Conservation (phyloP, 1,140 invertebrate species). For the Tetramorium alpestre region DNA sequence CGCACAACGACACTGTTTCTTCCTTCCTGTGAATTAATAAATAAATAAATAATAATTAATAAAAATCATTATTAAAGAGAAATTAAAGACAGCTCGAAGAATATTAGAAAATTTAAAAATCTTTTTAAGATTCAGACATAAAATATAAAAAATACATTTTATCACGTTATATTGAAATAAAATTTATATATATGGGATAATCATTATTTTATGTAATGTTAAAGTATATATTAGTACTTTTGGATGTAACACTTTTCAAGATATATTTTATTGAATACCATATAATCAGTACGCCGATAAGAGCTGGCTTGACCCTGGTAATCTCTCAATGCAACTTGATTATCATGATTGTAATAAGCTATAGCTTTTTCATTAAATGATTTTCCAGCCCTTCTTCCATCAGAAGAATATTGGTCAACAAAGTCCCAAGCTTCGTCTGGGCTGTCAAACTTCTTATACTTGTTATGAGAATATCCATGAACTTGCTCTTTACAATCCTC, state of each 20-base stretch:
- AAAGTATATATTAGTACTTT: neutral
- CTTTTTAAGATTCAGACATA: neutral
- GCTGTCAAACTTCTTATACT: neutral
- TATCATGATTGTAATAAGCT: neutral
- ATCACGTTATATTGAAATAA: too few species aligned
- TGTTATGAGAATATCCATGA: neutral
- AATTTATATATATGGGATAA: too few species aligned
- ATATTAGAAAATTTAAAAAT: neutral
- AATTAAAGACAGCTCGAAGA: neutral
- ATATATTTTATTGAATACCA: neutral
- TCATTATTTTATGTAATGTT: neutral
- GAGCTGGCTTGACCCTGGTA: neutral
- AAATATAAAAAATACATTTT: conserved; percentile 1
- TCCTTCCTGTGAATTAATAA: conserved; percentile 2
- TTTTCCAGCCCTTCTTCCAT: neutral
- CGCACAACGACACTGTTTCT: neutral
- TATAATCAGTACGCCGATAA: neutral
- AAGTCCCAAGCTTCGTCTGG: conserved; percentile 12
- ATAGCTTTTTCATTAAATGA: neutral
- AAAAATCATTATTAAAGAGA: neutral
- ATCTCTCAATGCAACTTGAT: neutral
- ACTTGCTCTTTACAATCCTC: conserved; percentile 13
- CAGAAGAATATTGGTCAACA: conserved; percentile 2
- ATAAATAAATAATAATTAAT: neutral
- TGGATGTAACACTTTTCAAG: neutral